These are phyloP conservation scores for Gallinago paraguaiae DNA, from an alignment of 2,113 vertebrate genomes.

Conservation along the genomic window DNA sequence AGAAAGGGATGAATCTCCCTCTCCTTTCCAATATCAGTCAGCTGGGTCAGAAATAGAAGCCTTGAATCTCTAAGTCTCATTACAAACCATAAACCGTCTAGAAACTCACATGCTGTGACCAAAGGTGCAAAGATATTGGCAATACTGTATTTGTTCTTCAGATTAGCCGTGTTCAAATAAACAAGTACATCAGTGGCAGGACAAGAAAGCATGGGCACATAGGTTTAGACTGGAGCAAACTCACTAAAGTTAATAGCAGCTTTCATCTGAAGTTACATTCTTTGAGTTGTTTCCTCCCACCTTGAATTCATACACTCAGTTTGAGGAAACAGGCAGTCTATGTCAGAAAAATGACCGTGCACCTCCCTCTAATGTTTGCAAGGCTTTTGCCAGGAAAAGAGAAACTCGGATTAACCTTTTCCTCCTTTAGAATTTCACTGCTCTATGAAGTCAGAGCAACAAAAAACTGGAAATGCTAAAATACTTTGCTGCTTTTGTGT, in stretches of 20 bases:
- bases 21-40: not conserved
- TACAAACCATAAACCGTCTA: not conserved
- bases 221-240: not conserved
- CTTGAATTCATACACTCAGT: not conserved
- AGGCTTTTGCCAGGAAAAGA: not conserved
- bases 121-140: not conserved
- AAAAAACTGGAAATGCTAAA: constrained; percentile 25
- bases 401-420: constrained; percentile 18
- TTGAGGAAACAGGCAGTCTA: not conserved
- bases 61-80: not conserved
- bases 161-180: not conserved
- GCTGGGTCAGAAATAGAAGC: not conserved
- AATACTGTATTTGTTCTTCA: not conserved
- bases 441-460: not conserved
- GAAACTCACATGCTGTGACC: not conserved
- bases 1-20: not conserved
- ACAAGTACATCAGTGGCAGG: not conserved
- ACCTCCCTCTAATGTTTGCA: not conserved
- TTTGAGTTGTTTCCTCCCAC: not conserved
- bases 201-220: not conserved
- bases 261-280: not conserved
- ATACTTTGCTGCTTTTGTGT: not conserved
- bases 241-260: not conserved
- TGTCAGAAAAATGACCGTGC: not conserved
- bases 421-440: constrained; percentile 45